Percentiles rank a stretch among this genome's conserved stretches.
phyloP scores from a whole-genome alignment of 2,797 vertebrate genomes.

The Melanotaenia parkinsoni region DNA sequence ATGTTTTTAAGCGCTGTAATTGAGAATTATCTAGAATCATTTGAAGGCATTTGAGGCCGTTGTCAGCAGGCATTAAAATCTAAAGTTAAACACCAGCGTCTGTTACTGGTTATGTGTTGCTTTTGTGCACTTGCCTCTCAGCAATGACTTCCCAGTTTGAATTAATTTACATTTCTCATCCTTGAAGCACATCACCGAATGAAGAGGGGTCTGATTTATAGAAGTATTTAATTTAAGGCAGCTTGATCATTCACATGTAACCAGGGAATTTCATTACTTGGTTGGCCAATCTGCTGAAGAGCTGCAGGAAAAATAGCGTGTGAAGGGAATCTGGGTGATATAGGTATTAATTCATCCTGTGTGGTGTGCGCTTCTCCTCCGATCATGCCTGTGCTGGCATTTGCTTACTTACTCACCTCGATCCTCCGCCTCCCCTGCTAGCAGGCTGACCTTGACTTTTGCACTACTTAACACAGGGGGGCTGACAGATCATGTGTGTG shows the following conservation, averaged over 20 bases:
- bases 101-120: background rate
- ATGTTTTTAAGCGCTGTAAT: background rate
- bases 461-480: conserved; percentile 11
- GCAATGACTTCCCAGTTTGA: conserved; percentile 3
- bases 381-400: background rate
- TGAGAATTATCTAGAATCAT: background rate
- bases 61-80: conserved; percentile 11
- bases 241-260: conserved; percentile 47
- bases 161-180: conserved; percentile 44
- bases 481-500: conserved; percentile 13
- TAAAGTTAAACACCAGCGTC: conserved; percentile 12
- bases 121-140: conserved; percentile 1
- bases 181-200: conserved; percentile 41
- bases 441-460: conserved; percentile 54
- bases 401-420: conserved; percentile 17
- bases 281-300: conserved; percentile 52
- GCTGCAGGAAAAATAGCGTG: conserved; percentile 25
- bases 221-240: conserved; percentile 48
- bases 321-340: conserved; percentile 16
- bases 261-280: conserved; percentile 51
- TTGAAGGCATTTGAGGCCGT: background rate
- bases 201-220: conserved; percentile 53
- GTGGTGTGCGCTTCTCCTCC: background rate
- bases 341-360: conserved; percentile 34
- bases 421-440: background rate